Evolutionary conservation across 2,113 vertebrate genomes (phyloP).

Genomic region (Heterochromis multidens): DNA sequence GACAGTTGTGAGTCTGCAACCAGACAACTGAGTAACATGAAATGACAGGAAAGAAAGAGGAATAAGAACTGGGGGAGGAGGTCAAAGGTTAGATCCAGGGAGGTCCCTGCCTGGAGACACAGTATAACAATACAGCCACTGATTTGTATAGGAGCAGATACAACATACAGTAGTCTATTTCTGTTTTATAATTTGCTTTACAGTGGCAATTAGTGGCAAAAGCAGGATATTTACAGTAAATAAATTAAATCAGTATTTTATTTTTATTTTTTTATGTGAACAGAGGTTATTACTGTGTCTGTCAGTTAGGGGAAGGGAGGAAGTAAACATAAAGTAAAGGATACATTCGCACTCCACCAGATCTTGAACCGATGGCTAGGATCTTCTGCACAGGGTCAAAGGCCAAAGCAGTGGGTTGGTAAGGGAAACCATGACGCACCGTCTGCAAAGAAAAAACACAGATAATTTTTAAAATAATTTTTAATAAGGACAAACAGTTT

Average conservation of each 20-base stretch:
- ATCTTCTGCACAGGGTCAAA: conserved; percentile 99
- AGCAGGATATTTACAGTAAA: not conserved
- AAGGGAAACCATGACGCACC: conserved; percentile 95
- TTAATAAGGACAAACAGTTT: too few species aligned
- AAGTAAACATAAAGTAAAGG: conserved; percentile 74
- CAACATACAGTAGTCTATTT: not conserved
- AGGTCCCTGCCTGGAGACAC: not conserved
- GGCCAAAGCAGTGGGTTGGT: conserved; percentile 91
- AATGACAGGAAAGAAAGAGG: conserved; percentile 19
- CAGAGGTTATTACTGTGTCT: not conserved
- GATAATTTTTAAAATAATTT: not conserved
- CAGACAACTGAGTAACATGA: conserved; percentile 34
- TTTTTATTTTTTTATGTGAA: not conserved
- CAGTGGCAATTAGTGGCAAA: not conserved
- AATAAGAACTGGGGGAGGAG: not conserved
- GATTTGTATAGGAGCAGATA: not conserved
- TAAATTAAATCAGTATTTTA: not conserved
- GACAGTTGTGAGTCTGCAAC: conserved; percentile 37
- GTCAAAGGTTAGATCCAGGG: not conserved
- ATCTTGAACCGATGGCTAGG: conserved; percentile 90
- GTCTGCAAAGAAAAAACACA: conserved; percentile 82
- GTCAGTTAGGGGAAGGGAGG: not conserved
- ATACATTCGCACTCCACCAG: conserved; percentile 97
- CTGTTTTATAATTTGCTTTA: not conserved
- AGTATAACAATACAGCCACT: not conserved